Conservation (phyloP, 2,888 invertebrate genomes). For the Phrixothrix hirtus region DNA sequence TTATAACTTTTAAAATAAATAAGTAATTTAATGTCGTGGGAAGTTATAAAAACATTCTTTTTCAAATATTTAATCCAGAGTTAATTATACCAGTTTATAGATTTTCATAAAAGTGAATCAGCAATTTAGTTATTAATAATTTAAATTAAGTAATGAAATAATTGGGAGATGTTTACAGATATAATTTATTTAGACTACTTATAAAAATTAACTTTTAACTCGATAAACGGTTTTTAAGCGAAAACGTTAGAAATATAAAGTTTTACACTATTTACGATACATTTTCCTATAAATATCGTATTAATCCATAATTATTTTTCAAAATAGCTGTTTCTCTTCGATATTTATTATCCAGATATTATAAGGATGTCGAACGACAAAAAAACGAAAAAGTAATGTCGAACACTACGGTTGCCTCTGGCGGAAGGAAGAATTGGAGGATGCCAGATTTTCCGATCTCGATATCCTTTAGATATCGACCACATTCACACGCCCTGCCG, state of each 20-base stretch:
- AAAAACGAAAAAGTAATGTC: constrained; percentile 30
- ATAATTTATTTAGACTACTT: too few species aligned
- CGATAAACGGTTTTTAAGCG: background rate
- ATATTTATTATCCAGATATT: constrained; percentile 30
- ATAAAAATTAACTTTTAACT: too few species aligned
- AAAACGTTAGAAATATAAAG: background rate
- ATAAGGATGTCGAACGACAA: constrained; percentile 28
- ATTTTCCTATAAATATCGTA: constrained; percentile 8
- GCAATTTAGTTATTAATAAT: too few species aligned
- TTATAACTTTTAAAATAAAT: background rate
- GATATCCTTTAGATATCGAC: constrained; percentile 31
- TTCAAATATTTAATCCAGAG: background rate
- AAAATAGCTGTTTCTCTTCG: constrained; percentile 24
- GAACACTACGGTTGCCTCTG: constrained; percentile 24
- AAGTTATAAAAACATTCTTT: background rate
- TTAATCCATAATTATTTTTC: constrained; percentile 14
- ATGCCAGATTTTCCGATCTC: constrained; percentile 31
- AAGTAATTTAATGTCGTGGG: background rate
- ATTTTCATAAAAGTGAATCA: too few species aligned
- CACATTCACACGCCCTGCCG: constrained; percentile 30
- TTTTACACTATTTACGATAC: background rate
- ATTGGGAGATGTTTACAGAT: too few species aligned
- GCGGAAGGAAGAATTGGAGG: constrained; percentile 30
- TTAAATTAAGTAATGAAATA: too few species aligned
- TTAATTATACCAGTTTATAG: too few species aligned